These are phyloP conservation scores for Octonoba sinensis DNA, from an alignment of 2,888 invertebrate species.

Conservation along the genomic window DNA sequence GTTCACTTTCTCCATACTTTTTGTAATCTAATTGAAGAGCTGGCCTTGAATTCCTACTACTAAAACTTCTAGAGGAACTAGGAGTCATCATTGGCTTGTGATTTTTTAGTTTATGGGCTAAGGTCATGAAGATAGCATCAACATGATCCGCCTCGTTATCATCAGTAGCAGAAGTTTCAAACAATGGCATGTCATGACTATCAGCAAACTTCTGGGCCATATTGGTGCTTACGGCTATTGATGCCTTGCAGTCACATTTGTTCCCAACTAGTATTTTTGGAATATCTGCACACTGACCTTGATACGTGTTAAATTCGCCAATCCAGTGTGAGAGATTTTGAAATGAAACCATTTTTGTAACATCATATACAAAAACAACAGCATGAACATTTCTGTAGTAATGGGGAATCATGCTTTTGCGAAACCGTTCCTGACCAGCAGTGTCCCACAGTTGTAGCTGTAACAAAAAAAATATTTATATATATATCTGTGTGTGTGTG, in stretches of 20 bases:
- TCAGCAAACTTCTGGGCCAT: slow-evolving; percentile 82
- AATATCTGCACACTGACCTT: slow-evolving; percentile 74
- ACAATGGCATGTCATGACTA: slow-evolving; percentile 81
- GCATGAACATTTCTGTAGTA: slow-evolving; percentile 87
- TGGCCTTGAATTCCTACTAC: background rate
- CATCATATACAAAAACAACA: slow-evolving; percentile 88
- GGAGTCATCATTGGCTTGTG: slow-evolving; percentile 76
- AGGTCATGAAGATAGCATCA: slow-evolving; percentile 85
- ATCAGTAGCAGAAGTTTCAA: slow-evolving; percentile 80
- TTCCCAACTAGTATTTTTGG: slow-evolving; percentile 85
- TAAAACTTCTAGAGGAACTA: slow-evolving; percentile 5
- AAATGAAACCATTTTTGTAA: slow-evolving; percentile 79
- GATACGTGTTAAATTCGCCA: slow-evolving; percentile 76
- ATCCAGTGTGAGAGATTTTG: slow-evolving; percentile 81
- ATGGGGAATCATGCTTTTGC: slow-evolving; percentile 84
- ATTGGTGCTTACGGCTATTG: slow-evolving; percentile 78
- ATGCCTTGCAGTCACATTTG: slow-evolving; percentile 80
- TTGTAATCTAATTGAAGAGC: no score
- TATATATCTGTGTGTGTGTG: no score
- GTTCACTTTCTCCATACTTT: no score
- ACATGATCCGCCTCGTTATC: slow-evolving; percentile 82
- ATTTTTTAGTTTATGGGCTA: slow-evolving; percentile 82
- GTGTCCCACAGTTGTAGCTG: slow-evolving; percentile 83
- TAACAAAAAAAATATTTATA: slow-evolving; percentile 68
- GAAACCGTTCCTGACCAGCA: slow-evolving; percentile 85